A percentile compares a stretch with the other conserved stretches of the same genome.
phyloP scores from a whole-genome alignment of 2,888 invertebrate species.

The Leucophora obtusa region DNA sequence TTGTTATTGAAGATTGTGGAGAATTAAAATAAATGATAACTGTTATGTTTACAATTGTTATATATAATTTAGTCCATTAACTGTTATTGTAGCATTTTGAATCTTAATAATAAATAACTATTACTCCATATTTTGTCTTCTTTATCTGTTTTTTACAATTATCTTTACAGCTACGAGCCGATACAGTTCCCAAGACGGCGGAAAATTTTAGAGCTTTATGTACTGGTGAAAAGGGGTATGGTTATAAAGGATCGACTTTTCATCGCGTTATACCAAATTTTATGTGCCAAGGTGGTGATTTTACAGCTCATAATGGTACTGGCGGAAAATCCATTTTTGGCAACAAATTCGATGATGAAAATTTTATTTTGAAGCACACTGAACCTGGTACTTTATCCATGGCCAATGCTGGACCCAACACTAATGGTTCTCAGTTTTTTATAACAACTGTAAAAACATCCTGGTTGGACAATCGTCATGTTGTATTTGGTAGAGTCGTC shows the following conservation, averaged over 20 bases:
- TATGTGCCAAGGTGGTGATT: conserved; percentile 98
- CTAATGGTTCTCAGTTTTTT: conserved; percentile 98
- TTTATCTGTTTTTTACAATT: conserved; percentile 44
- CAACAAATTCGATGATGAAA: conserved; percentile 95
- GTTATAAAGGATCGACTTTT: conserved; percentile 94
- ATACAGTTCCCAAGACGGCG: conserved; percentile 95
- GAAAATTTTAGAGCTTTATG: conserved; percentile 98
- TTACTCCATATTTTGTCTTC: conserved; percentile 4
- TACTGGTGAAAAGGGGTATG: conserved; percentile 95
- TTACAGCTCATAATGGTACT: conserved; percentile 95
- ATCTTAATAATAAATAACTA: background rate
- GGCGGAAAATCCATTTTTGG: conserved; percentile 98
- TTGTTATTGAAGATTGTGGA: conserved; percentile 88
- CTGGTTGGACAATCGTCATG: conserved; percentile 95
- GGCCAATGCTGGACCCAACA: conserved; percentile 97
- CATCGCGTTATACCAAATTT: conserved; percentile 97
- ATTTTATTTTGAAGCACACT: conserved; percentile 95
- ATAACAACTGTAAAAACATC: conserved; percentile 94
- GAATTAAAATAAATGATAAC: conserved; percentile 80
- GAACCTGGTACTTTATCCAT: conserved; percentile 94
- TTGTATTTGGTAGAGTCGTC: conserved; percentile 93
- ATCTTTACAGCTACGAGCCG: conserved; percentile 86
- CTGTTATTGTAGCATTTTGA: background rate
- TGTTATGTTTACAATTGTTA: background rate
- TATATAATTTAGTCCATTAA: background rate